A percentile compares a stretch with the other conserved stretches of the same genome.
These are phyloP conservation scores for Polydrusus pterygomalis DNA, from an alignment of 2,888 invertebrate genomes.

Conservation along the genomic window DNA sequence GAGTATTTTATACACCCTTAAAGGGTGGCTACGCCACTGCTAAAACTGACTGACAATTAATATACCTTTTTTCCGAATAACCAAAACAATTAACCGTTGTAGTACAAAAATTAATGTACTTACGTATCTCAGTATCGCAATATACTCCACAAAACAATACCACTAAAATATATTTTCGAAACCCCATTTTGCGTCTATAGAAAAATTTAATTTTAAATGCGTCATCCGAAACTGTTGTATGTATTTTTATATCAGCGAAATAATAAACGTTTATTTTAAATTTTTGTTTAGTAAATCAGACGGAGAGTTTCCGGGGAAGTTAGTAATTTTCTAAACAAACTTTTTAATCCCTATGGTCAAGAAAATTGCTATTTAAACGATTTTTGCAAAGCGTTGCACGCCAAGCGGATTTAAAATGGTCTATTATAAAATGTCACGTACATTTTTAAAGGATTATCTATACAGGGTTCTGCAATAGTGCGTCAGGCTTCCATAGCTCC, in stretches of 20 bases:
- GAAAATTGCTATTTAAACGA: constrained; percentile 25
- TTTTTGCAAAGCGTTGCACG: constrained; percentile 4
- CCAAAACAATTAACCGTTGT: neutral
- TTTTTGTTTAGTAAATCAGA: constrained; percentile 27
- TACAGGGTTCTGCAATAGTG: too few species aligned
- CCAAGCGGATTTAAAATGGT: neutral
- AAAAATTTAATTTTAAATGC: neutral
- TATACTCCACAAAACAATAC: neutral
- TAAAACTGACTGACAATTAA: too few species aligned
- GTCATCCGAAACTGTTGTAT: neutral
- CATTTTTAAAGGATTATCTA: neutral
- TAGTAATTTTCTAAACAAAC: constrained; percentile 26
- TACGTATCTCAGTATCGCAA: constrained; percentile 51
- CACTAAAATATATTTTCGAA: constrained; percentile 16
- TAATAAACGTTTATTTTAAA: constrained; percentile 15
- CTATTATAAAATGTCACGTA: neutral
- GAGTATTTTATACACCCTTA: too few species aligned
- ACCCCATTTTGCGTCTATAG: neutral
- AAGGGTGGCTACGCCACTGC: too few species aligned
- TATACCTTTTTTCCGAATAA: too few species aligned
- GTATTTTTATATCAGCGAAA: constrained; percentile 30
- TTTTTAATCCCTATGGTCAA: constrained; percentile 8
- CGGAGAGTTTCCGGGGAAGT: constrained; percentile 21
- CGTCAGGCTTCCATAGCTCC: too few species aligned
- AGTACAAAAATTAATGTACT: constrained; percentile 33